Evolutionary conservation across 2,797 vertebrate species (phyloP).

Genomic region (Platalea minor): DNA sequence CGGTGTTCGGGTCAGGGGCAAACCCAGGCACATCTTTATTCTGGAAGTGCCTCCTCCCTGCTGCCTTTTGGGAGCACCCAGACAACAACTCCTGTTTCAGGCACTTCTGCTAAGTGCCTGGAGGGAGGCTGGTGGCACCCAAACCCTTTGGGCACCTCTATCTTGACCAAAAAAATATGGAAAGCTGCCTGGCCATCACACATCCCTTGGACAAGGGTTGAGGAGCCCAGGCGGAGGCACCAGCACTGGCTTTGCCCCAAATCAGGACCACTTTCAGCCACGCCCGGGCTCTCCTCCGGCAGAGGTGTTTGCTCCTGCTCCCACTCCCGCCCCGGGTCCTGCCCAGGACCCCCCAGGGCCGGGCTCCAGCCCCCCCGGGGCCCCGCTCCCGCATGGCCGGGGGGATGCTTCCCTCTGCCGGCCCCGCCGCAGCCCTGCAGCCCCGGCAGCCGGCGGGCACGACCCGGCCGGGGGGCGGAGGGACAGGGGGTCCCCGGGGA

Average conservation of each 20-base stretch:
- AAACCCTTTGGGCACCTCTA: accelerated
- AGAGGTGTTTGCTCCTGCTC: background rate
- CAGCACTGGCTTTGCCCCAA: accelerated
- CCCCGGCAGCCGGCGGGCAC: too few relatives aligned
- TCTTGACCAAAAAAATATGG: background rate
- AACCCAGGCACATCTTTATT: background rate
- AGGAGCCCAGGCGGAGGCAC: accelerated
- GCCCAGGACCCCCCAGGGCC: too few relatives aligned
- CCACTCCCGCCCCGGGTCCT: accelerated
- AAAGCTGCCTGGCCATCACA: accelerated
- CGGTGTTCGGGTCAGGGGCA: background rate
- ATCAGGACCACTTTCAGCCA: background rate
- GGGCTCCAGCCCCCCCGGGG: background rate
- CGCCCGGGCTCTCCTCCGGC: background rate
- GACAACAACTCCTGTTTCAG: background rate
- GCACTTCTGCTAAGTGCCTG: background rate
- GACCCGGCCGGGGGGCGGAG: too few relatives aligned
- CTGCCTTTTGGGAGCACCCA: background rate
- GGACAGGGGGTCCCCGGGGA: background rate
- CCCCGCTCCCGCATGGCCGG: background rate
- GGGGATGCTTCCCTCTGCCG: slow-evolving; percentile 30
- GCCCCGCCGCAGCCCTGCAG: background rate
- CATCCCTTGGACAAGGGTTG: accelerated
- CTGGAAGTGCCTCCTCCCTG: background rate
- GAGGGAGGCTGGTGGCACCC: background rate